Evolutionary conservation across 2,888 invertebrate genomes (phyloP), one percentile per base, ranked within the genome.

Genomic region (Yponomeuta evonymella): DNA sequence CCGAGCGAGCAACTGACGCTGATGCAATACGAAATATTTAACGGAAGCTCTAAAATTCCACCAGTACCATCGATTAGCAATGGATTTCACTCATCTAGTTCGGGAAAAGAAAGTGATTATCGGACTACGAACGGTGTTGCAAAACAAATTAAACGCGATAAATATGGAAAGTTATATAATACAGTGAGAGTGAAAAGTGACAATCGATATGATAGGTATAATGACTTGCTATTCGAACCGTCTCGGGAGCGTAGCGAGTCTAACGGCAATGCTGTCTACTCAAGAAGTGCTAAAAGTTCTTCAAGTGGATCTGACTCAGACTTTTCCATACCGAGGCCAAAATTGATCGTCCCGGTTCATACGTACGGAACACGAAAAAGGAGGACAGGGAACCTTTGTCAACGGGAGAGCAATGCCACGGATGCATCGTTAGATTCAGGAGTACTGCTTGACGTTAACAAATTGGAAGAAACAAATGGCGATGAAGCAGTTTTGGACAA

Each of bases 331-430:
- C 97, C 97, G 5, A 92, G 97, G 78, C 97, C 97, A 51, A 95
- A 97, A 80, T 93, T 97, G 77, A 96, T 97, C 81, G 97, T 97
- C 75, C 97, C 97, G 71, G 96, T 97, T 73, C 97, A 97, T 89
- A 97, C 97, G 43, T 97, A 97, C 81, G 97, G 96, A 71, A 94
- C 95, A 73, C 93, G 96, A 75, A 95, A 95, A 80, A 93, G 97
- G 74, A 93, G 96, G 76, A 97, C 97, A 64, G 97, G 97, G 11
- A 97, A 97, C 85, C 92, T 95, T 69, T 88, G 89, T 77, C 92
- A 91, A 67, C 84, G 89, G 48, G 92, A 93, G 66, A 91, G 91
- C 75, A 89, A 81, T 71, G 92, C 91, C 4, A 91, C 91, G 8
- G 90, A 90, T 74, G 82, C 86, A 9, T 86, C 90, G 62, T 75